Percentiles rank a stretch among this genome's conserved stretches.
Evolutionary conservation across 2,113 vertebrate species (phyloP).

Genomic region (Athene cunicularia): DNA sequence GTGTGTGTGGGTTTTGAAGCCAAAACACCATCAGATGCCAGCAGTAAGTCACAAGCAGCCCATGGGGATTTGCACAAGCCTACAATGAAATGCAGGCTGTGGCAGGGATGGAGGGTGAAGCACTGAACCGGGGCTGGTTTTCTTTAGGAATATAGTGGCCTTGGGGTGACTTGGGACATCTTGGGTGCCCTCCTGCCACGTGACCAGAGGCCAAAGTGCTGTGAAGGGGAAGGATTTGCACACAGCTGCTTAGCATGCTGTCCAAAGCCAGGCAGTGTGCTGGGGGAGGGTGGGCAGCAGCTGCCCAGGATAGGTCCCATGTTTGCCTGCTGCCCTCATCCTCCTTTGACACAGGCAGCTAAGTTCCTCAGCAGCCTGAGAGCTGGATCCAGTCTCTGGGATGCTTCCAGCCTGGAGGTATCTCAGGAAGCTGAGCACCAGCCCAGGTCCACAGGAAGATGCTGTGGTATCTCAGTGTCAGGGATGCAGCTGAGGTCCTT

Average conservation of each 20-base stretch:
- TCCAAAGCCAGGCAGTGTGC: rapidly evolving
- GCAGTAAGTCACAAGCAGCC: neutral
- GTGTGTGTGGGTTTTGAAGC: neutral
- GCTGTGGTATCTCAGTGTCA: neutral
- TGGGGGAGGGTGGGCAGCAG: neutral
- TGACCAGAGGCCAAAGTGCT: neutral
- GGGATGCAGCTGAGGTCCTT: neutral
- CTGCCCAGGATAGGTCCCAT: neutral
- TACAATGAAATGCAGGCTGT: neutral
- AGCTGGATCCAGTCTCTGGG: neutral
- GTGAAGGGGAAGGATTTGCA: neutral
- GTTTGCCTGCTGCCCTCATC: neutral
- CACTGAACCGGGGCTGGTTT: neutral
- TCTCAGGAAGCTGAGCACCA: neutral
- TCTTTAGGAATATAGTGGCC: neutral
- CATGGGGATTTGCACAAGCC: rapidly evolving
- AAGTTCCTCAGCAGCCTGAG: neutral
- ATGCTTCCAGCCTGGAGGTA: neutral
- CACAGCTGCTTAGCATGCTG: neutral
- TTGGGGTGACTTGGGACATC: neutral
- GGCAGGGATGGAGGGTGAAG: neutral
- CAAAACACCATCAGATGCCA: neutral
- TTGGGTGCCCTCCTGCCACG: neutral
- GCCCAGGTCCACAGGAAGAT: neutral
- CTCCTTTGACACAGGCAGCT: neutral